Conservation (phyloP, 2,888 invertebrate genomes). For the Netelia melanura region DNA sequence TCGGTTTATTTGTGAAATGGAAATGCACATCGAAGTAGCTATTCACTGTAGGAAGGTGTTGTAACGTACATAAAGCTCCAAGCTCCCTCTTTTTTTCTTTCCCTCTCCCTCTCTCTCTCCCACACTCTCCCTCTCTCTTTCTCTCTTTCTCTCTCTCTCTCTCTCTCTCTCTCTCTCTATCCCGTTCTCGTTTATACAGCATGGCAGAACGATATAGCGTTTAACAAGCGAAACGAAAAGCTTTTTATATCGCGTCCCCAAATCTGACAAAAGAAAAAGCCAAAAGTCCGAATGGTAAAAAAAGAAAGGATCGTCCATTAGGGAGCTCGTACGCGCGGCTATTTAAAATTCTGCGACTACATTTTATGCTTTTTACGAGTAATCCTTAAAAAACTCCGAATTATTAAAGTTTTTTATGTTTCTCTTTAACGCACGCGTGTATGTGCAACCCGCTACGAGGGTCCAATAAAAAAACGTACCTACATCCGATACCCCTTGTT, state of each 20-base stretch:
- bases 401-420: too few relatives aligned
- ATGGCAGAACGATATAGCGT: conserved; percentile 33
- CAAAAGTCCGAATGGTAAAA: conserved; percentile 20
- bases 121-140: neutral
- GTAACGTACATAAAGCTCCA: conserved; percentile 59
- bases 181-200: conserved; percentile 19
- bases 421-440: too few relatives aligned
- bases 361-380: neutral
- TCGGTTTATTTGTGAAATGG: conserved; percentile 24
- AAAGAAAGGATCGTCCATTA: conserved; percentile 6
- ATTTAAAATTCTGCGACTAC: neutral
- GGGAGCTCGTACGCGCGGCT: neutral
- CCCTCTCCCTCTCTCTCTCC: neutral
- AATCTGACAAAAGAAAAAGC: conserved; percentile 1
- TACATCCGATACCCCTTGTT: too few relatives aligned
- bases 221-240: conserved; percentile 52
- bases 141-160: neutral
- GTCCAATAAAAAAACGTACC: too few relatives aligned
- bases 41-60: conserved; percentile 62
- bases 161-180: too few relatives aligned
- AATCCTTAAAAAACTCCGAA: too few relatives aligned
- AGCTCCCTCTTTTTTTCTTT: conserved; percentile 21
- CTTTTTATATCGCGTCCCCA: conserved; percentile 21
- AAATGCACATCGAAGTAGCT: conserved; percentile 14
- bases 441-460: too few relatives aligned